Evolutionary conservation across 2,888 invertebrate genomes (phyloP).

Genomic region (Amphipoea oculea): DNA sequence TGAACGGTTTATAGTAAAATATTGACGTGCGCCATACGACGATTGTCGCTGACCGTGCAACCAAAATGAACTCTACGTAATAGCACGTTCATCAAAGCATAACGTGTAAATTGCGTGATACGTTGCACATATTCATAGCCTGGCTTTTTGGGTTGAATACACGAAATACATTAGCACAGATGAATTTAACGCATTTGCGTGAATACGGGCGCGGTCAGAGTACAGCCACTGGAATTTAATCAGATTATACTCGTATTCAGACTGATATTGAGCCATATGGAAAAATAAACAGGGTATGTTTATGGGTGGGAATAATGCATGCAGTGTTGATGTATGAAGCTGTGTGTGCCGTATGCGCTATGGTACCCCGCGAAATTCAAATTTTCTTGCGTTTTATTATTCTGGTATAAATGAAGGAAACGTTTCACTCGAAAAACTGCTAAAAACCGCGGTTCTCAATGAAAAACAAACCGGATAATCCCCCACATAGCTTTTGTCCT

Average conservation of each 20-base stretch:
- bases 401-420: background rate
- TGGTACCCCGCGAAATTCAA: no score
- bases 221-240: conserved; percentile 17
- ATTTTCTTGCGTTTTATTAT: no score
- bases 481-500: background rate
- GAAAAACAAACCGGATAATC: no score
- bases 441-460: background rate
- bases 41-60: background rate
- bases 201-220: background rate
- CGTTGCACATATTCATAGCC: background rate
- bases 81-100: background rate
- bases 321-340: no score
- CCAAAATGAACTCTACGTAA: background rate
- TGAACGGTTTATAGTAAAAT: background rate
- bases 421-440: background rate
- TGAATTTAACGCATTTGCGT: background rate
- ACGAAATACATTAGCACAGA: background rate
- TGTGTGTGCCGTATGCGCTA: no score
- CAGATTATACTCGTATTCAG: conserved; percentile 1
- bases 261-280: background rate
- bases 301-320: background rate
- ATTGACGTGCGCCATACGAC: background rate
- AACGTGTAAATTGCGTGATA: no score
- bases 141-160: background rate
- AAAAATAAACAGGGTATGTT: no score